Evolutionary conservation across 2,888 invertebrate species (phyloP), one percentile per base, ranked within the genome.

Genomic region (Nudaria mundana): DNA sequence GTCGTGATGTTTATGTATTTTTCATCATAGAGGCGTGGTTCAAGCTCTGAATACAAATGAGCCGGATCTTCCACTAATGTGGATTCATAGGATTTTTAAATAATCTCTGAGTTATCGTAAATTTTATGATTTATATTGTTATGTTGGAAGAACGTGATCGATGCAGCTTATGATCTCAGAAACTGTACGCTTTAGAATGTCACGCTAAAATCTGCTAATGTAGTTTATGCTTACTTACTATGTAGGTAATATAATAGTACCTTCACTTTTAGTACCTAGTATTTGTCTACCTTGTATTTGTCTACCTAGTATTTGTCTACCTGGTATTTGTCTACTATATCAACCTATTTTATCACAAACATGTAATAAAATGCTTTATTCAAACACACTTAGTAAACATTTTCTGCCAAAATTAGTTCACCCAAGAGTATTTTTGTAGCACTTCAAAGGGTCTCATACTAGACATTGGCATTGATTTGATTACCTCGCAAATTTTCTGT

Each of bases 31-130:
- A 74, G 58, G 63, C 43, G 52, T 50, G 50, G 45, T 51, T 52
- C 65, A 66, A 65, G 56, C 41, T 32, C 53, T 63, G 81, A 79
- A 82, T 81, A 80, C 74, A 71, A 78, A 81, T 75, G 66, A 71
- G 72, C 46, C 51, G 43, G 44, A 52, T 48, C 51, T 60, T 61
- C 66, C 67, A 66, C 67, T 66, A 66, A 64, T 54, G 45, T 36
- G 47, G 47, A 56, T 58, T 52, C 50, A 49, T 62, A 46, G 48
- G 55, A 56, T 66, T 69, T 60, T 63, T 52, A 65, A 61, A 50
- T 48, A 41, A 45, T 38, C 37, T 40, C 18, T 13, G 42, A 31
- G 26, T 41, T 52, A 44, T 40, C 45, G 14, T 43, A 23, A 44
- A 32, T 46, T 44, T 49, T 45, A 32, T 31, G 25, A 31, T 20